Conservation (phyloP, 2,888 invertebrate species). For the Drosophila mercatorum region DNA sequence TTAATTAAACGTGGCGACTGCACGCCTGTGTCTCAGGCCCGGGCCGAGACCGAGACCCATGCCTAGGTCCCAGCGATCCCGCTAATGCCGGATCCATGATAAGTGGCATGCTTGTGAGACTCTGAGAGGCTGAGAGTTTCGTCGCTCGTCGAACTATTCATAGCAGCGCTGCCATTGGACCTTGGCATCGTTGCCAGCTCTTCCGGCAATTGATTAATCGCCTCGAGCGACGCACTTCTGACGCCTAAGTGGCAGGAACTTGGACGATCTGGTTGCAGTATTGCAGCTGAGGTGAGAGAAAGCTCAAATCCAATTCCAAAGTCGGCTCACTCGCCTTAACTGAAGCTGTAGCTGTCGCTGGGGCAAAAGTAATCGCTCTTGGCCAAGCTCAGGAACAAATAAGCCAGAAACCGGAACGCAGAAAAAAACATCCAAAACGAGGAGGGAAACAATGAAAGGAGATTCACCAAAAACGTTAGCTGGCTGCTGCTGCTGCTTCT, state of each 20-base stretch:
- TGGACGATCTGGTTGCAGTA: conserved; percentile 41
- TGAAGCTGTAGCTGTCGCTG: not conserved
- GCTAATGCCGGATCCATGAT: conserved; percentile 67
- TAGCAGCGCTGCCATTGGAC: conserved; percentile 74
- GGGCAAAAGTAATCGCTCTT: conserved; percentile 28
- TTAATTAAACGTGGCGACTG: conserved; percentile 76
- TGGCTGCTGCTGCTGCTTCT: conserved; percentile 67
- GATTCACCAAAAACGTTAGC: conserved; percentile 61
- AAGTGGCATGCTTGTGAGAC: conserved; percentile 57
- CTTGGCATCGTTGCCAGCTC: conserved; percentile 68
- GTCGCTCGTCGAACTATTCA: conserved; percentile 61
- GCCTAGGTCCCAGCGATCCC: conserved; percentile 22
- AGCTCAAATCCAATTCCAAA: conserved; percentile 17
- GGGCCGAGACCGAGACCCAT: not conserved
- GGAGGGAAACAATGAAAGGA: conserved; percentile 39
- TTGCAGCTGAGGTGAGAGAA: conserved; percentile 9
- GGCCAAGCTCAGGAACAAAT: conserved; percentile 34
- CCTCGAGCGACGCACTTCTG: conserved; percentile 61
- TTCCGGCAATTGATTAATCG: conserved; percentile 78
- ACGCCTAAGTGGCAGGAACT: conserved; percentile 64
- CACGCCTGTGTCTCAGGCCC: conserved; percentile 34
- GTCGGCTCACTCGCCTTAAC: conserved; percentile 4
- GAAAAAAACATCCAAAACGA: conserved; percentile 7
- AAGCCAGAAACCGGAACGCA: conserved; percentile 41
- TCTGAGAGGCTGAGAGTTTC: conserved; percentile 1